Evolutionary conservation across 2,113 vertebrate species (phyloP).

Genomic region (human): DNA sequence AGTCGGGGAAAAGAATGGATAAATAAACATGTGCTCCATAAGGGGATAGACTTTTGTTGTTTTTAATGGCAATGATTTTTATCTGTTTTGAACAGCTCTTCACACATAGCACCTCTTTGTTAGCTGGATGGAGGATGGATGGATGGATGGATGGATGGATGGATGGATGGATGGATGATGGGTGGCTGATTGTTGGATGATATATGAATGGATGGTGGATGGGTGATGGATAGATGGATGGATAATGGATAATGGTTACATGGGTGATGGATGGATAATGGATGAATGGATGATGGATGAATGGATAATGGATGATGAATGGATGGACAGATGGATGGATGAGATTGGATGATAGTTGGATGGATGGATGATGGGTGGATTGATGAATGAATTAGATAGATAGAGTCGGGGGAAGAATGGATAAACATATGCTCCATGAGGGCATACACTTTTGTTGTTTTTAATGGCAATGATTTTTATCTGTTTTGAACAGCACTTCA

Average conservation of each 20-base stretch:
- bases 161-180: too few relatives aligned
- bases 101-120: too few relatives aligned
- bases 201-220: neutral
- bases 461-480: neutral
- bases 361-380: neutral
- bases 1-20: too few relatives aligned
- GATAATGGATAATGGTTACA: neutral
- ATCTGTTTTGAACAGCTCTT: too few relatives aligned
- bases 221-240: neutral
- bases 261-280: too few relatives aligned
- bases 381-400: neutral
- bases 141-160: too few relatives aligned
- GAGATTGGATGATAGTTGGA: neutral
- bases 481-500: neutral
- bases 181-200: neutral
- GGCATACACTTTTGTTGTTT: neutral
- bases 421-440: neutral
- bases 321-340: neutral
- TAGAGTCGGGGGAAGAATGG: neutral
- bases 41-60: too few relatives aligned
- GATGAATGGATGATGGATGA: neutral
- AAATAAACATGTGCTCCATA: neutral
- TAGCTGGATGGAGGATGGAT: too few relatives aligned
- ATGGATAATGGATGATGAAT: neutral
- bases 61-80: too few relatives aligned